Base-by-base conservation (phyloP, 2,888 invertebrate genomes). In the Allacma fusca region DNA sequence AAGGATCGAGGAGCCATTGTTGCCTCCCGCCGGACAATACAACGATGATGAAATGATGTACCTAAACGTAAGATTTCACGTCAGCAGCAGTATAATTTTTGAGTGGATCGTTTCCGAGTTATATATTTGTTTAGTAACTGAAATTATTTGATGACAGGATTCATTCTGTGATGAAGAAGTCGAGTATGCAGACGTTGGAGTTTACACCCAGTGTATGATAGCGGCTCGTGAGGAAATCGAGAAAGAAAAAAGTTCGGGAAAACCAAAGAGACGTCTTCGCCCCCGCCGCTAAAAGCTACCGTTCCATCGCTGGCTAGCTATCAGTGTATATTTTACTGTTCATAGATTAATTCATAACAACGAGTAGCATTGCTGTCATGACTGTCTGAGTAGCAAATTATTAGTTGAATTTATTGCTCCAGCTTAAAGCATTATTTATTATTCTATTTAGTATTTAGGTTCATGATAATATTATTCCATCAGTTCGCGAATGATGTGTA, bases 151-250 rank as follows among this genome's bases (percentile, higher is more conserved):
- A 71, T 67, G 75, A 59, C 68, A 91, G 91, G 91, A 91, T 85
- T 91, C 91, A 65, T 91, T 92, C 86, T 91, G 91, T 85, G 90
- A 89, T 26, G 91, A 91, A 84, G 89, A 90, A 40, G 89, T 82
- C 0, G 83, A 84, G n/a, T 83, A 78, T 67, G 67, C 71, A n/a
- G 82, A 82, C 7, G 76, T 81, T 13, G 84, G 84, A 12, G 79
- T 77, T 21, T 84, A 80, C 29, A 84, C 84, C 4, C 84, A 84
- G 70, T 80, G 80, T 2, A 84, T 84, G 84, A 80, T 78, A 68
- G 74, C 68, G 29, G 83, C 83, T 1, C 77, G 79, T 43, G 44
- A 74, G 12, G 79, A 81, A 24, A 13, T 83, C 9, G 34, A 64
- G 1, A 59, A 29, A 24, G 79, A 76, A 40, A 74, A 44, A 21